Conservation (phyloP, 2,113 vertebrate genomes). For the Pogona vitticeps region DNA sequence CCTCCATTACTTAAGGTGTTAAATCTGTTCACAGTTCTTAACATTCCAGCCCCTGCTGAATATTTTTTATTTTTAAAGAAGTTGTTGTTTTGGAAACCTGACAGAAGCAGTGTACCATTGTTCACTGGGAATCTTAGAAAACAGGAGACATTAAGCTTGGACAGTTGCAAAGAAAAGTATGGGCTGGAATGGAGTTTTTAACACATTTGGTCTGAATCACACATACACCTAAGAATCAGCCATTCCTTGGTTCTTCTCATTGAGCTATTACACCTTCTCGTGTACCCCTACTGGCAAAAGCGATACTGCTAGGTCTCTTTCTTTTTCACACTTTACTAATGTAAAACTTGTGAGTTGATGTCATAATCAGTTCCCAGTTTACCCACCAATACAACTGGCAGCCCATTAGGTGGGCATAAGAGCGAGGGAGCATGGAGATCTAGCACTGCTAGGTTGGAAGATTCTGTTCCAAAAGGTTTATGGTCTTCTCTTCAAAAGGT, state of each 20-base stretch:
- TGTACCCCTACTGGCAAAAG: background rate
- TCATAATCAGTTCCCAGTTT: background rate
- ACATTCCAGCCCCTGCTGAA: background rate
- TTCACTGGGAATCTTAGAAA: background rate
- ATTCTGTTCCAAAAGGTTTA: background rate
- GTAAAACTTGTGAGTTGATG: background rate
- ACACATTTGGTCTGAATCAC: background rate
- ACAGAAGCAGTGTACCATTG: too few relatives aligned
- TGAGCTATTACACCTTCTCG: background rate
- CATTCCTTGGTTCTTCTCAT: background rate
- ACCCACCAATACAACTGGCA: background rate
- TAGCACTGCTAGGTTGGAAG: too few relatives aligned
- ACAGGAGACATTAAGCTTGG: background rate
- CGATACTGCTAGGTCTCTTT: background rate
- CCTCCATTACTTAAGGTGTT: too few relatives aligned
- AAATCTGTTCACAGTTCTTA: background rate
- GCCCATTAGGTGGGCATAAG: background rate
- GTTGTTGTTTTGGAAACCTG: background rate
- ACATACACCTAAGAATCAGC: background rate
- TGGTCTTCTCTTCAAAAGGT: background rate
- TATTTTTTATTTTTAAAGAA: too few relatives aligned
- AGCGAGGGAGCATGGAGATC: background rate
- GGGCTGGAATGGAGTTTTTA: background rate
- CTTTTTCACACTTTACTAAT: background rate
- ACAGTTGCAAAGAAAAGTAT: background rate